These are phyloP conservation scores for Kuschelorhynchus macadamiae DNA, from an alignment of 2,888 invertebrate genomes.

Conservation along the genomic window DNA sequence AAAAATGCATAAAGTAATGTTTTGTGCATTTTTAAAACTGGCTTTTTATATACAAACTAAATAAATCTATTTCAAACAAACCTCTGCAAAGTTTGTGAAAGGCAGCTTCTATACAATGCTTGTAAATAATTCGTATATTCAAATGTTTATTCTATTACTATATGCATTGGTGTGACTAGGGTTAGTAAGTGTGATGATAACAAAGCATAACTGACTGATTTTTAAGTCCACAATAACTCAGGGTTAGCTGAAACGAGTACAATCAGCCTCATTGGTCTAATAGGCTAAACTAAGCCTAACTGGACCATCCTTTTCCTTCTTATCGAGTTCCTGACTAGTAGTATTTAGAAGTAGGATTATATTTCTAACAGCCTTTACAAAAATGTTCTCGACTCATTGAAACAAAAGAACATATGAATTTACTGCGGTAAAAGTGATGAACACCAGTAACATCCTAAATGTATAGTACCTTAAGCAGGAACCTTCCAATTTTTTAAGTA, in stretches of 20 bases:
- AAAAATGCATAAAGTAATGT: too few relatives aligned
- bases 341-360: slow-evolving; percentile 52
- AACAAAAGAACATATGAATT: slow-evolving; percentile 18
- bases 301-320: slow-evolving; percentile 61
- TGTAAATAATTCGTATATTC: too few relatives aligned
- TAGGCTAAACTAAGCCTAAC: slow-evolving; percentile 19
- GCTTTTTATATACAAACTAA: too few relatives aligned
- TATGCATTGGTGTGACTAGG: too few relatives aligned
- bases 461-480: too few relatives aligned
- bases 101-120: too few relatives aligned
- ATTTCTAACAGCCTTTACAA: slow-evolving; percentile 34
- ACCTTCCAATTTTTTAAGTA: too few relatives aligned
- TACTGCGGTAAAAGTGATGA: slow-evolving; percentile 18
- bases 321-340: slow-evolving; percentile 69
- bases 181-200: neutral
- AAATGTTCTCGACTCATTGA: slow-evolving; percentile 12
- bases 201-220: slow-evolving; percentile 5
- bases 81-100: too few relatives aligned
- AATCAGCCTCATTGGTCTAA: slow-evolving; percentile 63
- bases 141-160: too few relatives aligned
- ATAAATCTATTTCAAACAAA: too few relatives aligned
- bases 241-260: slow-evolving; percentile 69
- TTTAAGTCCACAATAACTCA: slow-evolving; percentile 68
- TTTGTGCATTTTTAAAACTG: too few relatives aligned
- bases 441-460: neutral